Percentiles rank a stretch among this genome's conserved stretches.
These are phyloP conservation scores for Rhingia rostrata DNA, from an alignment of 2,888 invertebrate genomes.

Conservation along the genomic window DNA sequence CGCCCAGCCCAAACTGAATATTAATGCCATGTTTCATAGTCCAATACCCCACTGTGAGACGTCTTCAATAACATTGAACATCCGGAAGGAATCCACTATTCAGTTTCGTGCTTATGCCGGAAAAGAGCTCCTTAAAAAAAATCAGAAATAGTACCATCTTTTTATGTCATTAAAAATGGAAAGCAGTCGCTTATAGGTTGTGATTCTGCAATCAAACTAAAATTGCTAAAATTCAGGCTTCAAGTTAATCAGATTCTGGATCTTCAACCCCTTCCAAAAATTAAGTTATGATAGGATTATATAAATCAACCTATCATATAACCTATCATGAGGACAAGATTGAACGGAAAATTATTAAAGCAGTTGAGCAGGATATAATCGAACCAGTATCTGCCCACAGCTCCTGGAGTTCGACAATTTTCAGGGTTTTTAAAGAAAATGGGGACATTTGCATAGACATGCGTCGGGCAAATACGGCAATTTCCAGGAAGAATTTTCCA, in stretches of 20 bases:
- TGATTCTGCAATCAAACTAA: constrained; percentile 5
- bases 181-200: constrained; percentile 12
- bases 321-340: constrained; percentile 63
- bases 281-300: neutral
- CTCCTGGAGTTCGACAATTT: constrained; percentile 78
- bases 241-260: constrained; percentile 20
- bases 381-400: constrained; percentile 77
- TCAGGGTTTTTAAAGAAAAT: constrained; percentile 45
- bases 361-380: constrained; percentile 77
- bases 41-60: no score
- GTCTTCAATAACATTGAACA: no score
- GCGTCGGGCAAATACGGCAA: no score
- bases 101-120: no score
- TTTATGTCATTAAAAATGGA: constrained; percentile 15
- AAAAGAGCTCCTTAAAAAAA: no score
- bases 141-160: no score
- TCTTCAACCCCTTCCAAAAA: constrained; percentile 7
- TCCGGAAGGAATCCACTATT: no score
- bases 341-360: constrained; percentile 67
- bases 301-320: constrained; percentile 76
- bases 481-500: no score
- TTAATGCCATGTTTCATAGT: no score
- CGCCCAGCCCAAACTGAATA: no score
- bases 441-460: no score
- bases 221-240: constrained; percentile 16